Percentiles rank a stretch among this genome's conserved stretches.
phyloP scores from a whole-genome alignment of 2,113 vertebrate genomes.

The Cygnus buccinator region DNA sequence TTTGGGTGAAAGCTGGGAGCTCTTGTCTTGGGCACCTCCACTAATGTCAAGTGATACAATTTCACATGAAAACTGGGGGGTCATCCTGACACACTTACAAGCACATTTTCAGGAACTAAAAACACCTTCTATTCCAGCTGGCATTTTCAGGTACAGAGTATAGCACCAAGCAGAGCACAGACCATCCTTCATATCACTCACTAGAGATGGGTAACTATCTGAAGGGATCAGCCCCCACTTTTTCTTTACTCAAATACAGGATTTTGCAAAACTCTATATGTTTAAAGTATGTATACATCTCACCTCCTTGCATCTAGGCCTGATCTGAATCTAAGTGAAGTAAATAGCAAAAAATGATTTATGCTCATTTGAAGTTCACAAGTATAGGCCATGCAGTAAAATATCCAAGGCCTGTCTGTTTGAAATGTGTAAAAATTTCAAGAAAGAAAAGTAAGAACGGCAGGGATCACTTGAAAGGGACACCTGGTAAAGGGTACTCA shows the following conservation, averaged over 20 bases:
- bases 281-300: neutral
- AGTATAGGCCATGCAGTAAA: neutral
- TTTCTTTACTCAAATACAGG: neutral
- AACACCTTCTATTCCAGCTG: fast-evolving
- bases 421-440: neutral
- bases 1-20: neutral
- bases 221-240: neutral
- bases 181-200: neutral
- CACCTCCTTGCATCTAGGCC: neutral
- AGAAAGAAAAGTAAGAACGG: neutral
- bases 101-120: neutral
- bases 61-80: neutral
- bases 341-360: neutral
- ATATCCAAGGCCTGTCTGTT: neutral
- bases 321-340: neutral
- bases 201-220: neutral
- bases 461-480: neutral
- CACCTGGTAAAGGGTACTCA: neutral
- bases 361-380: neutral
- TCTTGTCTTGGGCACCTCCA: neutral
- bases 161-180: neutral
- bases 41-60: neutral
- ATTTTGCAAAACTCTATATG: neutral
- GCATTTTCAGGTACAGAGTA: neutral
- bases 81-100: neutral